phyloP scores from a whole-genome alignment of 2,888 invertebrate genomes.

The Nymphalis urticae region DNA sequence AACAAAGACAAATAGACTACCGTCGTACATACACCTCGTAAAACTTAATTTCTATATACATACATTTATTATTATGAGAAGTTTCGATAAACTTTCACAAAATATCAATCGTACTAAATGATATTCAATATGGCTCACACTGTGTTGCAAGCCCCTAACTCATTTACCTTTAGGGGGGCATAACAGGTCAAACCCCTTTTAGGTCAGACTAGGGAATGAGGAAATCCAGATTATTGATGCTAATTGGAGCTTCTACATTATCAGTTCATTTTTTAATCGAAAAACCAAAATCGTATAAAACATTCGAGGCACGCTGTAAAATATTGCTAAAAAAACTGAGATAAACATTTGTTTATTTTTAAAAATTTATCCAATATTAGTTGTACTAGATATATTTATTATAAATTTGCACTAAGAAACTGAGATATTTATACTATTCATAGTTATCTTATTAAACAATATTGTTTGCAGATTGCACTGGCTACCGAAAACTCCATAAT shows the following conservation, averaged over 20 bases:
- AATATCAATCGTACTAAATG: constrained; percentile 51
- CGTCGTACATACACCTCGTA: constrained; percentile 28
- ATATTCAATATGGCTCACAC: constrained; percentile 54
- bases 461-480: constrained; percentile 81
- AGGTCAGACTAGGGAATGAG: constrained; percentile 51
- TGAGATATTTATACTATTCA: too few relatives aligned
- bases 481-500: constrained; percentile 86
- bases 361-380: too few relatives aligned
- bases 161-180: constrained; percentile 61
- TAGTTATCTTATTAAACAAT: constrained; percentile 4
- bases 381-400: too few relatives aligned
- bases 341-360: too few relatives aligned
- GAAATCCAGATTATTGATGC: constrained; percentile 27
- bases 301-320: not conserved
- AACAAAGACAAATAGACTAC: constrained; percentile 1
- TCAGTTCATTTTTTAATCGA: constrained; percentile 5
- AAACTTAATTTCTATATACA: too few relatives aligned
- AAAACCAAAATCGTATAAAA: not conserved
- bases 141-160: constrained; percentile 62
- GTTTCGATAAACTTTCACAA: too few relatives aligned
- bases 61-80: too few relatives aligned
- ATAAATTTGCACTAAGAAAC: not conserved
- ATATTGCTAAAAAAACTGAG: not conserved
- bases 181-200: constrained; percentile 67
- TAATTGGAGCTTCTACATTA: constrained; percentile 15